Percentiles rank a stretch among this genome's conserved stretches.
Evolutionary conservation across 2,113 vertebrate species (phyloP).

Genomic region (Noctilio leporinus): DNA sequence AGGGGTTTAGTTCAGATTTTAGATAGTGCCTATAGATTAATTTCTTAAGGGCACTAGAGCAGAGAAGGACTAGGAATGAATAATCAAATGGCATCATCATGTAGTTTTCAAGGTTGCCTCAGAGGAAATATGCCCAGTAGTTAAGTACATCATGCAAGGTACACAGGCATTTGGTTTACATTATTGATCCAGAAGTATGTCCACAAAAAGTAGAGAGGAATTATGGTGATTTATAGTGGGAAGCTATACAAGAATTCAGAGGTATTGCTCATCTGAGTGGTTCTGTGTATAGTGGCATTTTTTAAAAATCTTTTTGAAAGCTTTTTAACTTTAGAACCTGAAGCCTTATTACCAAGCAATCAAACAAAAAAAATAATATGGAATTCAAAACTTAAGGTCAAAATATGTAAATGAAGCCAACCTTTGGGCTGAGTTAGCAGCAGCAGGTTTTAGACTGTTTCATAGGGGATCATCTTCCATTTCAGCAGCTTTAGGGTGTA

Average conservation of each 20-base stretch:
- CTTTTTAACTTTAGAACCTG: not conserved
- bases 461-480: not conserved
- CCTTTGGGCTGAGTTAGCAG: not conserved
- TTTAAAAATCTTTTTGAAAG: not conserved
- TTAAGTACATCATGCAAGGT: rapidly evolving
- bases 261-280: not conserved
- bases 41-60: not conserved
- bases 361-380: not conserved
- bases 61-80: not conserved
- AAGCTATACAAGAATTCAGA: not conserved
- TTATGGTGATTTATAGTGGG: not conserved
- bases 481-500: too few relatives aligned
- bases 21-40: not conserved
- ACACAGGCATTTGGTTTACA: not conserved
- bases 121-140: not conserved
- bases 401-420: not conserved
- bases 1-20: not conserved
- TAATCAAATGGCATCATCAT: not conserved
- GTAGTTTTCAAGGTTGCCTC: not conserved
- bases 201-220: not conserved
- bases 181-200: not conserved
- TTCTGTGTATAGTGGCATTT: not conserved
- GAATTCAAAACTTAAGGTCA: not conserved
- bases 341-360: not conserved
- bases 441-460: not conserved